Base-by-base conservation (phyloP, 2,888 invertebrate genomes). In the Cenopis cana region DNA sequence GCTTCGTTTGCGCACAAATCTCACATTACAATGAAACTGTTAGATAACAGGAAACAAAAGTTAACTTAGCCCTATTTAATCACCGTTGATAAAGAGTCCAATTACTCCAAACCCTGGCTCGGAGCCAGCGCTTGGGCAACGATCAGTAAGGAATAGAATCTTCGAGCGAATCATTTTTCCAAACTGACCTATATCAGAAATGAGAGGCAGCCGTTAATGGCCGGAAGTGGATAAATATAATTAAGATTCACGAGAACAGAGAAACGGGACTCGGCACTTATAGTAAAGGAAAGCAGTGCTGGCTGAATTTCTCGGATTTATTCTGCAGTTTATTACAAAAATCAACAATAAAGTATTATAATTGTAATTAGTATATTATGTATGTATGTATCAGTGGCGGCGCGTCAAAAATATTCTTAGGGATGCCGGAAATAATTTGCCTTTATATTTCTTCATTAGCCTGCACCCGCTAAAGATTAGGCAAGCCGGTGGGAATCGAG, bases 181-280 rank as follows among this genome's bases (percentile, higher is more conserved):
- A 59, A 60, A 67, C 67, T 71, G 71, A 71, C 71, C 67, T 67
- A 71, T 41, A 71, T 71, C 46, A 54, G 20, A 60, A 64, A 69
- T 41, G 57, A 33, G 38, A 29, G 10, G 46, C 70, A 65, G 70
- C 70, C n/a, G 70, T 56, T 64, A 66, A 60, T 66, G 65, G 70
- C 70, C 70, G 65, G 71, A 71, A 67, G 69, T 59, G 57, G 52
- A 50, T 61, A 67, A 61, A 71, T 50, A 46, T 59, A 71, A 50
- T 68, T 60, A 57, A 65, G 52, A 57, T 56, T 56, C 24, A 52
- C 29, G 46, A 12, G 29, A 57, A 56, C 18, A 24, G 55, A 17
- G 12, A 66, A 36, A 55, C n/a, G 2, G n/a, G 61, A 29, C 46
- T 46, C 46, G 14, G 8, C 49, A 50, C 3, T 62, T 18, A 0